Evolutionary conservation across 2,797 vertebrate genomes (phyloP).

Genomic region (Chromobotia macracanthus): DNA sequence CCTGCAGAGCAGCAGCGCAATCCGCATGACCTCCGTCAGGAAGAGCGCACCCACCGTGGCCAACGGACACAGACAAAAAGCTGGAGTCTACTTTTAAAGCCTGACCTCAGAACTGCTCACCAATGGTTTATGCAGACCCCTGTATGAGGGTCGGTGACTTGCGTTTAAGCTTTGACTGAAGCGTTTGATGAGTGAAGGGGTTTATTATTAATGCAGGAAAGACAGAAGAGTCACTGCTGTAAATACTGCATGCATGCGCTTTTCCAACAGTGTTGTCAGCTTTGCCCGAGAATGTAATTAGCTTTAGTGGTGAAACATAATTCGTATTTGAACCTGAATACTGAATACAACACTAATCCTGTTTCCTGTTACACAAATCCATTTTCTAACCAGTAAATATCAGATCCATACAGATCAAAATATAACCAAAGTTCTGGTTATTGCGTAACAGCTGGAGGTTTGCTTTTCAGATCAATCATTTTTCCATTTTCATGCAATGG

Average conservation of each 20-base stretch:
- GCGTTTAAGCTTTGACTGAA: not conserved
- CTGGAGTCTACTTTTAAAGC: slow-evolving; percentile 77
- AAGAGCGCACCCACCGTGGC: slow-evolving; percentile 71
- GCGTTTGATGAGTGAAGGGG: too few relatives aligned
- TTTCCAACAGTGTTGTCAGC: not conserved
- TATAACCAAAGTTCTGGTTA: slow-evolving; percentile 9
- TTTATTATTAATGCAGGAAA: not conserved
- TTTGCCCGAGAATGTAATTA: slow-evolving; percentile 9
- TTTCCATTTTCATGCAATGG: not conserved
- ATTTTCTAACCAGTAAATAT: slow-evolving; percentile 20
- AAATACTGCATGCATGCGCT: slow-evolving; percentile 38
- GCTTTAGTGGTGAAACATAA: slow-evolving; percentile 19
- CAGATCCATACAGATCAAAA: slow-evolving; percentile 2
- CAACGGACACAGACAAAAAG: slow-evolving; percentile 78
- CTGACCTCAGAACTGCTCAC: not conserved
- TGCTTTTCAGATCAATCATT: slow-evolving; percentile 15
- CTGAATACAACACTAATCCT: slow-evolving; percentile 10
- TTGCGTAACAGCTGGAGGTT: not conserved
- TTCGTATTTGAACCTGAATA: not conserved
- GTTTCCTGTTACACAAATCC: not conserved
- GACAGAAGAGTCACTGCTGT: not conserved
- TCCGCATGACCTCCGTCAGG: slow-evolving; percentile 90
- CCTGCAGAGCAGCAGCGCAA: slow-evolving; percentile 85
- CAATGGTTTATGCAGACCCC: too few relatives aligned
- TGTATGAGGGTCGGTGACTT: not conserved